Conservation (phyloP, 2,888 invertebrate genomes). For the Vesta saturnalis region DNA sequence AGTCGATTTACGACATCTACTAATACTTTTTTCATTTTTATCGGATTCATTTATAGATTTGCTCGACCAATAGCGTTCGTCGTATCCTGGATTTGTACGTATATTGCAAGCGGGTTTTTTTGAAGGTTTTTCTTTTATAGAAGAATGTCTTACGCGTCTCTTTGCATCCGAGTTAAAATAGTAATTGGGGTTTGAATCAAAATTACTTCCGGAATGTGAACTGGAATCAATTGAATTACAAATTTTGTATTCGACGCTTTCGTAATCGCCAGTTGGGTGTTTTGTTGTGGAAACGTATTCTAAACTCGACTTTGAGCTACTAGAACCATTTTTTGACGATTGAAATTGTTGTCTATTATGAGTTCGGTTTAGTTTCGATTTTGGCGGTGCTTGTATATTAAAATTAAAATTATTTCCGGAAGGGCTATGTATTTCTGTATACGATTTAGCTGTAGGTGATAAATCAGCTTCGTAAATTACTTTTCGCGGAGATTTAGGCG, state of each 20-base stretch:
- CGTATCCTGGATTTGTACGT: conserved; percentile 71
- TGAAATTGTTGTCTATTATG: conserved; percentile 54
- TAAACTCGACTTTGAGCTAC: conserved; percentile 56
- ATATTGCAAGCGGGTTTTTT: conserved; percentile 62
- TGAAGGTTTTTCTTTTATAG: conserved; percentile 56
- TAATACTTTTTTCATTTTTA: conserved; percentile 59
- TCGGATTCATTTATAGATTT: conserved; percentile 61
- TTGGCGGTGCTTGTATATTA: conserved; percentile 56
- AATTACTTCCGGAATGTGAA: conserved; percentile 48
- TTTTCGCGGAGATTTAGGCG: conserved; percentile 53
- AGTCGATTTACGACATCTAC: conserved; percentile 77
- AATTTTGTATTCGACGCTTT: conserved; percentile 60
- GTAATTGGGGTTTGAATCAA: conserved; percentile 32
- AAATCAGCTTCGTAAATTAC: conserved; percentile 48
- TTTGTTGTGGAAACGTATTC: conserved; percentile 58
- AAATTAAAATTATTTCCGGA: conserved; percentile 55
- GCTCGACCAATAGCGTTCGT: conserved; percentile 61
- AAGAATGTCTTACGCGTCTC: conserved; percentile 50
- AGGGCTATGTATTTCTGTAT: conserved; percentile 34
- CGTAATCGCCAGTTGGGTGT: conserved; percentile 57
- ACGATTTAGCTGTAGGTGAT: conserved; percentile 36
- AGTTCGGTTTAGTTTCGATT: conserved; percentile 47
- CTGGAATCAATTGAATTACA: conserved; percentile 59
- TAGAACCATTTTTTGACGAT: conserved; percentile 55
- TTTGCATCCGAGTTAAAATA: conserved; percentile 33